A percentile compares a stretch with the other conserved stretches of the same genome.
Evolutionary conservation across 1,140 invertebrate genomes (phyloP).

Genomic region (Octopus sinensis): DNA sequence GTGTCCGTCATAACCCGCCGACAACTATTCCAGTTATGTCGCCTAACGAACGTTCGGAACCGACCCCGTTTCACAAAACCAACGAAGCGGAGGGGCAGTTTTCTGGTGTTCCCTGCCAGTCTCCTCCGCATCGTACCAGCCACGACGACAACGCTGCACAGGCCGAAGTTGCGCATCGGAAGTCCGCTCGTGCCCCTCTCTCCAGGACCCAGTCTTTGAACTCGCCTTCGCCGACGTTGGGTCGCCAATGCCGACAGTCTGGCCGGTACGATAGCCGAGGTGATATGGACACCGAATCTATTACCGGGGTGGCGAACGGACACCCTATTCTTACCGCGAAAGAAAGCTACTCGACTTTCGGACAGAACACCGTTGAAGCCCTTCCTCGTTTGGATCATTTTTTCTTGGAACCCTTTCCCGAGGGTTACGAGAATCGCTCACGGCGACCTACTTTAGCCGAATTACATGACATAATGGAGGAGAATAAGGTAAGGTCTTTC

Average conservation of each 20-base stretch:
- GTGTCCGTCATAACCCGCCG: too few relatives aligned
- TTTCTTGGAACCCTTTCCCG: slow-evolving; percentile 65
- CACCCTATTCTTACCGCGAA: not conserved
- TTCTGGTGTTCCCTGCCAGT: too few relatives aligned
- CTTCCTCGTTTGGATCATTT: slow-evolving; percentile 87
- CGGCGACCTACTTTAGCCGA: slow-evolving; percentile 85
- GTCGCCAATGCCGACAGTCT: not conserved
- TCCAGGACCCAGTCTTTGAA: not conserved
- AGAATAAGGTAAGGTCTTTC: not conserved
- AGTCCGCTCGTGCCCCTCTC: too few relatives aligned
- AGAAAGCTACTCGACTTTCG: slow-evolving; percentile 62
- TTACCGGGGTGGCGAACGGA: not conserved
- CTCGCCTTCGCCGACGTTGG: not conserved
- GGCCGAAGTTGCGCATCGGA: too few relatives aligned
- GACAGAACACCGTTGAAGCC: slow-evolving; percentile 81
- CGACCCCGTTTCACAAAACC: too few relatives aligned
- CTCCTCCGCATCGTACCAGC: too few relatives aligned
- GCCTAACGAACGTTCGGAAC: too few relatives aligned
- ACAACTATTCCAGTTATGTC: too few relatives aligned
- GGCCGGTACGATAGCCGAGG: not conserved
- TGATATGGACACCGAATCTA: not conserved
- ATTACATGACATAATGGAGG: slow-evolving; percentile 68
- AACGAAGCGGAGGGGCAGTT: too few relatives aligned
- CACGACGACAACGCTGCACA: too few relatives aligned
- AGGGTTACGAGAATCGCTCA: not conserved